Percentiles rank a stretch among this genome's conserved stretches.
Conservation (phyloP, 2,797 vertebrate species). For the Microtus obscurus region DNA sequence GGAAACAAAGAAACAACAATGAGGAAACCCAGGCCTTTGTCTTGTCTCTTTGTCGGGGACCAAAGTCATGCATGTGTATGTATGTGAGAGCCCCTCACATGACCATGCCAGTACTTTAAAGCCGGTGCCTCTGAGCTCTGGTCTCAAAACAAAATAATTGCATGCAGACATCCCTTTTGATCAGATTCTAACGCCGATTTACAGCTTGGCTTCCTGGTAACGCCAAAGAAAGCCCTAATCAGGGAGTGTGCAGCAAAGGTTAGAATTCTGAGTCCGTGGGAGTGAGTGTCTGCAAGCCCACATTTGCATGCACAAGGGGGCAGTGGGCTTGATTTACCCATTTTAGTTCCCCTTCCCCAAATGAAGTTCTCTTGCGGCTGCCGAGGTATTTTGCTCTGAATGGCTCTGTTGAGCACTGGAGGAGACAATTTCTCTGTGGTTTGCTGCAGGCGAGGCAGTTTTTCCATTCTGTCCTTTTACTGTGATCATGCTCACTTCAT, state of each 20-base stretch:
- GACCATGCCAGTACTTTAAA: slow-evolving; percentile 50
- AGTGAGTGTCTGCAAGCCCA: background rate
- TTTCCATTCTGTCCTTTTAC: slow-evolving; percentile 84
- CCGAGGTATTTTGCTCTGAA: slow-evolving; percentile 64
- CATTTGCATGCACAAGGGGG: background rate
- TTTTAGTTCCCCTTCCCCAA: slow-evolving; percentile 45
- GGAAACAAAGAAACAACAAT: slow-evolving; percentile 59
- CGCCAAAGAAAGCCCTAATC: slow-evolving; percentile 75
- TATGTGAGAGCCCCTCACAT: background rate
- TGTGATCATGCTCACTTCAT: slow-evolving; percentile 82
- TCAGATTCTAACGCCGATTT: slow-evolving; percentile 75
- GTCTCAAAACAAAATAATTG: slow-evolving; percentile 80
- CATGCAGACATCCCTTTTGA: slow-evolving; percentile 82
- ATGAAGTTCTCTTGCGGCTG: slow-evolving; percentile 60
- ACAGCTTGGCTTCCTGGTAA: slow-evolving; percentile 77
- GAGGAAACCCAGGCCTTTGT: slow-evolving; percentile 68
- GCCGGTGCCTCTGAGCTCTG: slow-evolving; percentile 39
- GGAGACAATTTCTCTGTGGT: slow-evolving; percentile 71
- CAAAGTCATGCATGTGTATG: background rate
- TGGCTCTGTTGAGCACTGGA: slow-evolving; percentile 61
- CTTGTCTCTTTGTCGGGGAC: background rate
- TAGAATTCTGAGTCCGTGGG: slow-evolving; percentile 8
- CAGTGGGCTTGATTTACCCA: background rate
- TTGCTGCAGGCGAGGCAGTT: slow-evolving; percentile 79
- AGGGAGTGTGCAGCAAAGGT: slow-evolving; percentile 29